Evolutionary conservation across 2,888 invertebrate genomes (phyloP).

Genomic region (Neria commutata): DNA sequence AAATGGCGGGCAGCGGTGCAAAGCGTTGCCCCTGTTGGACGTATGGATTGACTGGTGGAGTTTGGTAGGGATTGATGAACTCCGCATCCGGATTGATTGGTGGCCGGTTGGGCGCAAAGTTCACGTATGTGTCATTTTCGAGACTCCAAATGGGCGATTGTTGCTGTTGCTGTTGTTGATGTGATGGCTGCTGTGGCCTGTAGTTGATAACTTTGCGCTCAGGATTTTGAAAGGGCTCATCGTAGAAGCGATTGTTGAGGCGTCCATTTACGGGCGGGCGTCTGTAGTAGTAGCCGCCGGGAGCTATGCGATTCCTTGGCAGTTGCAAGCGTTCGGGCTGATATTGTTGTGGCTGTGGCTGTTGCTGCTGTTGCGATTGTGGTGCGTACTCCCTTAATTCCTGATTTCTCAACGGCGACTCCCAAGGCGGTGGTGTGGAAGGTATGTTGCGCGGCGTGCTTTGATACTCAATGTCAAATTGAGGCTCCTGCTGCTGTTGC

Average conservation of each 20-base stretch:
- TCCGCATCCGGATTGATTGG: conserved; percentile 73
- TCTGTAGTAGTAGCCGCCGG: conserved; percentile 47
- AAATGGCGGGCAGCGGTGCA: conserved; percentile 34
- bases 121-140: conserved; percentile 70
- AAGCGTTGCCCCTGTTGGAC: conserved; percentile 39
- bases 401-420: conserved; percentile 47
- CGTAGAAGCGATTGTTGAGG: conserved; percentile 49
- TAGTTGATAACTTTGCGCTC: conserved; percentile 40
- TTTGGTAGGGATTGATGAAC: conserved; percentile 62
- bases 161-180: conserved; percentile 34
- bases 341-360: conserved; percentile 30
- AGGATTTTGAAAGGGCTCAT: conserved; percentile 42
- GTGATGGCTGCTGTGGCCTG: conserved; percentile 35
- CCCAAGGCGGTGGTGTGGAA: conserved; percentile 41
- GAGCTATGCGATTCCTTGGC: conserved; percentile 31
- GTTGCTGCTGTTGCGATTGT: conserved; percentile 33
- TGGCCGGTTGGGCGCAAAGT: conserved; percentile 67
- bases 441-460: conserved; percentile 72
- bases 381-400: conserved; percentile 38
- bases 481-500: conserved; percentile 15
- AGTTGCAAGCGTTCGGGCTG: background rate
- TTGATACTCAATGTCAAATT: conserved; percentile 59
- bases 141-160: conserved; percentile 63
- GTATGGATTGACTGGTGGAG: conserved; percentile 32
- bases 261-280: conserved; percentile 34